Conservation (phyloP, 2,797 vertebrate species). For the Characodon lateralis region DNA sequence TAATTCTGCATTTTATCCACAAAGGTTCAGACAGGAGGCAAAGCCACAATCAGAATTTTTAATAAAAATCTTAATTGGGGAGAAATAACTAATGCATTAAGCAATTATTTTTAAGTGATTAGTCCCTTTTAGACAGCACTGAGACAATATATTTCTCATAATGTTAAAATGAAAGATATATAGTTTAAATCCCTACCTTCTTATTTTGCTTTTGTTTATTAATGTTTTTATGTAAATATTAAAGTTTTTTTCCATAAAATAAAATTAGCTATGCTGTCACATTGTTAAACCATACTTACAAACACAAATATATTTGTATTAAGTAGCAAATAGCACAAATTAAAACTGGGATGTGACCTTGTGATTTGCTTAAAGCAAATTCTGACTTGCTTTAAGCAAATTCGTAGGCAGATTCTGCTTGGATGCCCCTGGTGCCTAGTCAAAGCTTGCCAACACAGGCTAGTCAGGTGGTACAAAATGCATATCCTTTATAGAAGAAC, state of each 20-base stretch:
- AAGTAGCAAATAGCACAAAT: not conserved
- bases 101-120: too few species aligned
- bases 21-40: too few species aligned
- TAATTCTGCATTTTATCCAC: too few species aligned
- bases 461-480: constrained; percentile 13
- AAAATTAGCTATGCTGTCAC: not conserved
- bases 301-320: not conserved
- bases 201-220: too few species aligned
- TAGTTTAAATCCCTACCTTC: not conserved
- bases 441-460: constrained; percentile 5
- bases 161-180: not conserved
- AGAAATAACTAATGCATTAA: not conserved
- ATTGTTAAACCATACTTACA: not conserved
- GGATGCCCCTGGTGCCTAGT: constrained; percentile 11
- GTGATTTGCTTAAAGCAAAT: constrained; percentile 30
- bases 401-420: constrained; percentile 28
- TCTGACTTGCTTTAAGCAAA: constrained; percentile 10
- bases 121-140: not conserved
- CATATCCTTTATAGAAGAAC: not conserved
- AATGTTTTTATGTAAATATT: too few species aligned
- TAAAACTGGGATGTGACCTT: constrained; percentile 24
- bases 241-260: not conserved
- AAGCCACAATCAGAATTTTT: too few species aligned
- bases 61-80: too few species aligned
- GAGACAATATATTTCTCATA: not conserved